Evolutionary conservation across 2,888 invertebrate species (phyloP), one percentile per base, ranked within the genome.

Genomic region (Eristalis tenax): DNA sequence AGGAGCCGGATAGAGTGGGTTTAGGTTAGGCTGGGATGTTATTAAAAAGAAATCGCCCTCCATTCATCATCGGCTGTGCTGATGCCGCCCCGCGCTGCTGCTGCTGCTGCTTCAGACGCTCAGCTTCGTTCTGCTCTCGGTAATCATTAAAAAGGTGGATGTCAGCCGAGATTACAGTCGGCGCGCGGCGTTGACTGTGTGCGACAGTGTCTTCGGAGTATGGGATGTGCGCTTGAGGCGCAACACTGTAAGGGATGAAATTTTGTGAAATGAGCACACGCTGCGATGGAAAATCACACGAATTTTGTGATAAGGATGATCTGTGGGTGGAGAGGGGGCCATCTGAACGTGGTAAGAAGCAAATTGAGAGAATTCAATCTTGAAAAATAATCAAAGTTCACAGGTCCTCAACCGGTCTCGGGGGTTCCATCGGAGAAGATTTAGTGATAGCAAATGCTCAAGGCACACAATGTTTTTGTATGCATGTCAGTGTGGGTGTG

Each of bases 61-160:
- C 70, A 80, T 86, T 79, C 82, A 78, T 86, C 74, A 69, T 43
- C 64, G 73, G 76, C 57, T 71, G 57, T 50, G 59, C 56, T 76
- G 68, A 32, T 6, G 32, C 5, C 32, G 32, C 32, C n/a, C n/a
- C n/a, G n/a, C n/a, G n/a, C n/a, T n/a, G 32, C 5, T 6, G 8
- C 4, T 10, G 32, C 1, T 10, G 10, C 8, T 32, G 32, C 32
- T 32, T 8, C 32, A 32, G 32, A 32, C 32, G 32, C 32, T 32
- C 32, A 4, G 32, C 32, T 0, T 18, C 64, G 22, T 26, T 59
- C 26, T 40, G 56, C 40, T 15, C 26, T 82, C 78, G 71, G 75
- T 82, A 82, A 86, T 86, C 86, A 82, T 78, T 71, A 28, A 78
- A 18, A 74, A 86, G 86, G 86, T 86, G 86, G 82, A 82, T 75